Evolutionary conservation across 2,113 vertebrate genomes (phyloP).

Genomic region (Phyllopteryx taeniolatus): DNA sequence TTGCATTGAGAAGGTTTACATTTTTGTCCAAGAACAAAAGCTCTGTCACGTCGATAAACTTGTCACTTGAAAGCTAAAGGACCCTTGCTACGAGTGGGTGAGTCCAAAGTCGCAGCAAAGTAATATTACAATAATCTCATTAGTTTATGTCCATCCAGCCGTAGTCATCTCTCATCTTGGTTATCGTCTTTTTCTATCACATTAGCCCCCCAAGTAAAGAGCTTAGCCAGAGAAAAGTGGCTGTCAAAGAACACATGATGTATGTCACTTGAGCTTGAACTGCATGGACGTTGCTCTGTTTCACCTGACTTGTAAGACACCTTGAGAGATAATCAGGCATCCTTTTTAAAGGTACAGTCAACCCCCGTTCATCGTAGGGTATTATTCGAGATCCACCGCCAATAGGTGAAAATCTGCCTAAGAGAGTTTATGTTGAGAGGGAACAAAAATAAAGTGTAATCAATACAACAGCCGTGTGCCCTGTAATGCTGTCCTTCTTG

Average conservation of each 20-base stretch:
- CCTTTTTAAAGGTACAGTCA: conserved; percentile 18
- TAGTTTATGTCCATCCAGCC: conserved; percentile 69
- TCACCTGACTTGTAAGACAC: not conserved
- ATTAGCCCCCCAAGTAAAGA: conserved; percentile 60
- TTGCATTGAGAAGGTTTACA: not conserved
- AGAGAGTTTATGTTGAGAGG: too few relatives aligned
- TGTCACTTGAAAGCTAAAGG: conserved; percentile 44
- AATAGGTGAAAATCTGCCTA: not conserved
- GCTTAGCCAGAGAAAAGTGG: conserved; percentile 26
- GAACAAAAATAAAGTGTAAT: too few relatives aligned
- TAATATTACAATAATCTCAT: conserved; percentile 69
- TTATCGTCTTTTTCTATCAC: conserved; percentile 67
- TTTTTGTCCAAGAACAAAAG: not conserved
- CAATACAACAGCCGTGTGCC: too few relatives aligned
- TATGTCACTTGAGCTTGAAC: conserved; percentile 29
- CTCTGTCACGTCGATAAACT: conserved; percentile 19
- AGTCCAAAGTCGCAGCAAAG: conserved; percentile 60
- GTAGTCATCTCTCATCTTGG: conserved; percentile 43
- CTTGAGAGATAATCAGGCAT: conserved; percentile 32
- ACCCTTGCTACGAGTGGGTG: conserved; percentile 40
- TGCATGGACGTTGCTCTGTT: not conserved
- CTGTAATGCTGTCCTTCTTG: too few relatives aligned
- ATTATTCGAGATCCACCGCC: not conserved
- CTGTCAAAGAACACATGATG: conserved; percentile 41
- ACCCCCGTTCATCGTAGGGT: not conserved